Evolutionary conservation across 2,888 invertebrate species (phyloP), one percentile per base, ranked within the genome.

Genomic region (Drosophila nr. fundita): DNA sequence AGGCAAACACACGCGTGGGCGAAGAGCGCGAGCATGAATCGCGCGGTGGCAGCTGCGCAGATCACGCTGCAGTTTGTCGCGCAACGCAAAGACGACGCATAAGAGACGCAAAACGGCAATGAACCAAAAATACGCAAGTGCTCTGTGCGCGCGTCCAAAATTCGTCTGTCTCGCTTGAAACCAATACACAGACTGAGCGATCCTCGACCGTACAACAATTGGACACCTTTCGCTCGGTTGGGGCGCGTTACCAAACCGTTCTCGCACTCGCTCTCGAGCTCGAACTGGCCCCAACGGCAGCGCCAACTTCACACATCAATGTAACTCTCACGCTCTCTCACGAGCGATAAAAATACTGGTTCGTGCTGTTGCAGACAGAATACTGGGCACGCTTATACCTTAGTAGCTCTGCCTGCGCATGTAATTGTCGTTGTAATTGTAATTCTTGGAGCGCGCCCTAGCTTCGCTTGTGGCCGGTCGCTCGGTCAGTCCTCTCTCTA

Each of bases 351-450:
- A 45, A 78, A 81, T 82, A 81, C 81, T 77, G 82, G 81, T 83
- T 69, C 30, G 50, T 32, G 38, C 15, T 49, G 42, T 40, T 48
- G 68, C 40, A 55, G 60, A 80, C 73, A 83, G 68, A 71, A 68
- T 69, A 78, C 77, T 78, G 67, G 75, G 70, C 50, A 68, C 61
- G 67, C 70, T 67, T 70, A 50, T 32, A 30, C 27, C 27, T 38
- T 38, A 38, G n/a, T 36, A 52, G 38, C 61, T 21, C 64, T 64
- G 64, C 50, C 48, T 50, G 38, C 18, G 64, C 65, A 55, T 78
- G 78, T 78, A 78, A 78, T 78, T 78, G 78, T 78, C 66, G 76
- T 70, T 82, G 80, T 75, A 78, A 80, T 79, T 83, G 78, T 87
- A 83, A 80, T 72, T 79, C 73, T 69, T 76, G 59, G 60, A 62